Evolutionary conservation across 2,113 vertebrate genomes (phyloP).

Genomic region (Leptobrachium ailaonicum): DNA sequence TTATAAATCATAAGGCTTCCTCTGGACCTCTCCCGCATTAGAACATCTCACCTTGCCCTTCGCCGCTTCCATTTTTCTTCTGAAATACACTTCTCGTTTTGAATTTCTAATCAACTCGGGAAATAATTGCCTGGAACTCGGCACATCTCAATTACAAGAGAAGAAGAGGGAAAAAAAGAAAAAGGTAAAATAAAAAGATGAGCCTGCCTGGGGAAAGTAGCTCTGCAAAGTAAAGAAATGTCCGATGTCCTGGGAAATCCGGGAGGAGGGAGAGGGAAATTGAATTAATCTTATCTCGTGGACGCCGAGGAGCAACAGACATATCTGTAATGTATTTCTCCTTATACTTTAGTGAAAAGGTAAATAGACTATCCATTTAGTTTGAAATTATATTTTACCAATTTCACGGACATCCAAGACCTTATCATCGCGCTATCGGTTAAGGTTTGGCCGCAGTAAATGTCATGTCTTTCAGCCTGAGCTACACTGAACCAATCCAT

Average conservation of each 20-base stretch:
- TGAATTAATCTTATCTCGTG: conserved; percentile 55
- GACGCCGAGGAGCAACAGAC: conserved; percentile 51
- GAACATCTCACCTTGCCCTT: too few relatives aligned
- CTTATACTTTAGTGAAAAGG: conserved; percentile 63
- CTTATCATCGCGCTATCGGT: conserved; percentile 68
- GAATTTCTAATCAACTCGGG: too few relatives aligned
- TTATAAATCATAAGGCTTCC: too few relatives aligned
- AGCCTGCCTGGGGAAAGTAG: neutral
- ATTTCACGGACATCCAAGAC: conserved; percentile 65
- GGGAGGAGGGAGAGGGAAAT: conserved; percentile 8
- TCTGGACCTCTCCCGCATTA: too few relatives aligned
- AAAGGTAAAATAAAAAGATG: neutral
- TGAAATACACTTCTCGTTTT: too few relatives aligned
- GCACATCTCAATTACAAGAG: too few relatives aligned
- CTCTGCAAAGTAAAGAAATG: neutral
- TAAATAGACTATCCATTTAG: conserved; percentile 68
- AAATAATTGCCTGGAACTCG: too few relatives aligned
- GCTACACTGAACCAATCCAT: conserved; percentile 61
- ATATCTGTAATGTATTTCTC: conserved; percentile 67
- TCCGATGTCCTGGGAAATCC: neutral
- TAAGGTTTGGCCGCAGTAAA: conserved; percentile 70
- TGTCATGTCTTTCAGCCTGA: conserved; percentile 69
- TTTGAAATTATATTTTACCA: conserved; percentile 67
- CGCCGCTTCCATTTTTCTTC: too few relatives aligned
- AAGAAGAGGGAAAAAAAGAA: too few relatives aligned